Conservation (phyloP, 1,140 invertebrate genomes). For the Hycleus cichorii region DNA sequence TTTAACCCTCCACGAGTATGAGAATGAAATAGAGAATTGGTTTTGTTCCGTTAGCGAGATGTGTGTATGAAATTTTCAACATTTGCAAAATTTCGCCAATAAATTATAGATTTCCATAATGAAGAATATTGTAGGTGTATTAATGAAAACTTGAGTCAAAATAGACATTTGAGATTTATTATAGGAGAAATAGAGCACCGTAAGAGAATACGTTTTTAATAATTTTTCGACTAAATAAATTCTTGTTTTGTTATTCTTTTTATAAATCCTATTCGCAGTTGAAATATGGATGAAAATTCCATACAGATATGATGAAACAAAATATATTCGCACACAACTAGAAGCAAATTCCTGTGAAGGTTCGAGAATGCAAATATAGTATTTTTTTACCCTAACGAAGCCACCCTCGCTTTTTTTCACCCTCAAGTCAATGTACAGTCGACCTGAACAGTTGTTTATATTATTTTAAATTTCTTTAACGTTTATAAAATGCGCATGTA, state of each 20-base stretch:
- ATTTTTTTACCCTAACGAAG: conserved; percentile 40
- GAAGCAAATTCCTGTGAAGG: conserved; percentile 22
- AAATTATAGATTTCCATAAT: no score
- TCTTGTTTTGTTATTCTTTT: no score
- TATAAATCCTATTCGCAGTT: no score
- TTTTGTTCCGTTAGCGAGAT: conserved; percentile 6
- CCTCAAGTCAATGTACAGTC: conserved; percentile 33
- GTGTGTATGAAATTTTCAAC: conserved; percentile 1
- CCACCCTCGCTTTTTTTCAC: conserved; percentile 39
- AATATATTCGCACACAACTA: background rate
- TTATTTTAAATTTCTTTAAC: conserved; percentile 9
- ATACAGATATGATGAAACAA: background rate
- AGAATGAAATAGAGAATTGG: conserved; percentile 6
- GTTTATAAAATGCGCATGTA: conserved; percentile 23
- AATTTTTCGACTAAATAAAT: no score
- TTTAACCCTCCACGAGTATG: conserved; percentile 18
- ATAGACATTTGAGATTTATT: no score
- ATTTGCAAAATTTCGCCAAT: background rate
- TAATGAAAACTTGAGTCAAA: no score
- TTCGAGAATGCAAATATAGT: conserved; percentile 38
- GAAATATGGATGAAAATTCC: no score
- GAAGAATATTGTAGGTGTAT: no score
- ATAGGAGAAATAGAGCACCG: no score
- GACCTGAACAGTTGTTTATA: conserved; percentile 9
- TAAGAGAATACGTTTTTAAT: no score